Evolutionary conservation across 2,113 vertebrate species (phyloP), one percentile per base, ranked within the genome.

Genomic region (Urocitellus parryii): DNA sequence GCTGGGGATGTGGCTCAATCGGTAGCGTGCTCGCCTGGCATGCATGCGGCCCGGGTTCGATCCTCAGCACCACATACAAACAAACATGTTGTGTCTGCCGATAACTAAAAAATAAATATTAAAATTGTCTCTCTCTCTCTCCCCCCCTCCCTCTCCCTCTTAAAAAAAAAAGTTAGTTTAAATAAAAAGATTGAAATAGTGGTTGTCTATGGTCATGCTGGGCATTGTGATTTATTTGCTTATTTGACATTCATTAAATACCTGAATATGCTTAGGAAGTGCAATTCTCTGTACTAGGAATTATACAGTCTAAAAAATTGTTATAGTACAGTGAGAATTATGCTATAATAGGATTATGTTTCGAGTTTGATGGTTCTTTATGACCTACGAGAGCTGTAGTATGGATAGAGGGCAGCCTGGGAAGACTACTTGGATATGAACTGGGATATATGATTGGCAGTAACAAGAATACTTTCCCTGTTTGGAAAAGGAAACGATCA

Each of bases 311-410:
- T 63, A 0, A 11, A 25, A 9, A 22, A 34, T 37, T 67, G 18
- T 72, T 20, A 0, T 0, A 14, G 24, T 32, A 2, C 1, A 32
- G 73, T 34, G 25, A 61, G 34, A 37, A 3, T 39, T 32, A 0
- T 13, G 8, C n/a, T 18, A 29, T 89, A 27, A 2, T 27, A 14
- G 53, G 67, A 51, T 13, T 29, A 17, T 4, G 2, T 27, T 27
- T 34, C 13, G 16, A 67, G 45, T 72, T 73, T 51, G 14, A 9
- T 51, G 42, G 39, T 20, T 6, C 42, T 11, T 24, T 53, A 39
- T 86, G 61, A 32, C 34, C 27, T 82, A 0, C 34, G 4, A 89
- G 32, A 61, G 37, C 14, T 37, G 10, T 45, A 13, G 4, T 42
- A 4, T 63, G 56, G 45, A 63, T 37, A 17, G 61, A 51, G 34